A percentile compares a stretch with the other conserved stretches of the same genome.
These are phyloP conservation scores for Cephus rjabovi DNA, from an alignment of 2,888 invertebrate species.

Conservation along the genomic window DNA sequence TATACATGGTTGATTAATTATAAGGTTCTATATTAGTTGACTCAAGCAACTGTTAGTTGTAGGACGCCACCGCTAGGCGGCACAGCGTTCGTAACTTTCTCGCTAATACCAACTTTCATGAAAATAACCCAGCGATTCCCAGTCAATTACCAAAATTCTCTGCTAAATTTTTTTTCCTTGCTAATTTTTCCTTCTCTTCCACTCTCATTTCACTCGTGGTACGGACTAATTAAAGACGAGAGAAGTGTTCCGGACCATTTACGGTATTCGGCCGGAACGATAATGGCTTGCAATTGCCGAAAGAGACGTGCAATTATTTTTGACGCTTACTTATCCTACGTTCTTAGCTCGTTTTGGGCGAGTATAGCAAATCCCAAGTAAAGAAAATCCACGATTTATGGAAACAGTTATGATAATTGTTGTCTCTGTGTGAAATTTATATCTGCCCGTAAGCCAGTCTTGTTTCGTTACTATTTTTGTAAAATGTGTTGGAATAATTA, in stretches of 20 bases:
- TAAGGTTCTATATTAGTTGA: too few relatives aligned
- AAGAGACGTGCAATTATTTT: neutral
- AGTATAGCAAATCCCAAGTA: neutral
- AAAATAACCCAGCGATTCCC: neutral
- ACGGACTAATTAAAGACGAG: neutral
- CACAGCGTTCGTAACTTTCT: neutral
- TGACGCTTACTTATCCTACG: neutral
- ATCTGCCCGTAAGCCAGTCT: slow-evolving; percentile 26
- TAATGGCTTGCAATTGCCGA: neutral
- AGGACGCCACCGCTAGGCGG: neutral
- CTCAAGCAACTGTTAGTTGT: neutral
- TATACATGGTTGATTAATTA: neutral
- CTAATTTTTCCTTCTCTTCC: neutral
- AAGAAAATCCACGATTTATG: neutral
- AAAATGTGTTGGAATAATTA: slow-evolving; percentile 26
- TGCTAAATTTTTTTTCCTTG: neutral
- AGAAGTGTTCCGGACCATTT: neutral
- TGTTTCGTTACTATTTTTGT: neutral
- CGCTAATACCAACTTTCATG: neutral
- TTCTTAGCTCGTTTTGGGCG: neutral
- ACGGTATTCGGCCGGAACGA: neutral
- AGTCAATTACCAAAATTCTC: neutral
- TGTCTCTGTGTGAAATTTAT: slow-evolving; percentile 26
- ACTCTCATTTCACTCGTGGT: neutral
- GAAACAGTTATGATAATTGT: slow-evolving; percentile 13